A percentile compares a stretch with the other conserved stretches of the same genome.
Conservation (phyloP, 2,797 vertebrate species). For the Liasis olivaceus region DNA sequence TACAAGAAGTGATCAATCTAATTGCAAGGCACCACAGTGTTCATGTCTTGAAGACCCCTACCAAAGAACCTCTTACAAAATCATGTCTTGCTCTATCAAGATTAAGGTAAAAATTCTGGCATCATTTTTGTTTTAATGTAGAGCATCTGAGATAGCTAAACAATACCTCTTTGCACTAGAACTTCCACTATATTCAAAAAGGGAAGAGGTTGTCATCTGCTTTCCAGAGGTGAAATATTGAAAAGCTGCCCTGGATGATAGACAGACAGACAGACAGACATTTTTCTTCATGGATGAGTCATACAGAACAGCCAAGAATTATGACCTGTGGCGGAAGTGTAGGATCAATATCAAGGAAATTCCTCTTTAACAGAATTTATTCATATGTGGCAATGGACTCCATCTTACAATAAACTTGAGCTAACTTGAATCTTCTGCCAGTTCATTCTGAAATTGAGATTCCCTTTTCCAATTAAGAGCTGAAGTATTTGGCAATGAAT, state of each 20-base stretch:
- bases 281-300: not conserved
- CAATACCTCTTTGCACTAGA: not conserved
- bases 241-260: not conserved
- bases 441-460: constrained; percentile 14
- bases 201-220: not conserved
- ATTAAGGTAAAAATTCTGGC: not conserved
- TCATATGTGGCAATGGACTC: rapidly evolving
- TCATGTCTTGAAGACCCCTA: not conserved
- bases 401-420: not conserved
- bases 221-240: not conserved
- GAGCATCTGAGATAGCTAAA: not conserved
- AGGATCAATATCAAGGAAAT: not conserved
- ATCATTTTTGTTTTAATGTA: not conserved
- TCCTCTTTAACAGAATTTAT: not conserved
- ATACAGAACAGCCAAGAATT: not conserved
- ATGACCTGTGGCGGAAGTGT: not conserved
- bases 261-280: too few species aligned
- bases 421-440: constrained; percentile 1
- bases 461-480: not conserved
- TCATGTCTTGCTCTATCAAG: not conserved
- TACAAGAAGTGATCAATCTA: not conserved
- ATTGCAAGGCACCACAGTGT: not conserved
- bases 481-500: not conserved
- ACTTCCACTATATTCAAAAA: not conserved
- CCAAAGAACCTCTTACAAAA: not conserved